Evolutionary conservation across 2,797 vertebrate species (phyloP).

Genomic region (Rhynchotus rufescens): DNA sequence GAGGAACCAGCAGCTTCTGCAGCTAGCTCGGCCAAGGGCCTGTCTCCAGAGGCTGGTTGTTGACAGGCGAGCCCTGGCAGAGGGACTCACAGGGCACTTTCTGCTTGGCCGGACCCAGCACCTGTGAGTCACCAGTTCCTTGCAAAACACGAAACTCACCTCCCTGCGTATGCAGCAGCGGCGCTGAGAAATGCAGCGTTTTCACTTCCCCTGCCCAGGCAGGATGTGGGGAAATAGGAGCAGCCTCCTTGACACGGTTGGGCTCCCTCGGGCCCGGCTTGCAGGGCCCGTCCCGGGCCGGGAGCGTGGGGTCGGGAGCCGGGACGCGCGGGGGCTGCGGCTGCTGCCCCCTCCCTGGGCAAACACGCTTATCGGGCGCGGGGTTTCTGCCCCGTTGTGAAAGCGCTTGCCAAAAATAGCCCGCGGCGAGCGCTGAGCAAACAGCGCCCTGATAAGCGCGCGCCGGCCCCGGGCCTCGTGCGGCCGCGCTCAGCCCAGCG

Average conservation of each 20-base stretch:
- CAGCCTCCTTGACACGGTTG: too few relatives aligned
- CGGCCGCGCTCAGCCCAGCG: background rate
- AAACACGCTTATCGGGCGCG: background rate
- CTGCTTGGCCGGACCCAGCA: too few relatives aligned
- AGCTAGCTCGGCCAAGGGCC: too few relatives aligned
- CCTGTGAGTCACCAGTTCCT: too few relatives aligned
- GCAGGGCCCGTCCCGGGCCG: too few relatives aligned
- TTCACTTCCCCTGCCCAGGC: background rate
- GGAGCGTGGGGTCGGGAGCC: too few relatives aligned
- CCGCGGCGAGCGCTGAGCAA: background rate
- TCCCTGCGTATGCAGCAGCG: background rate
- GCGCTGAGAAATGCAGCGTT: background rate
- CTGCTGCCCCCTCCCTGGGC: too few relatives aligned
- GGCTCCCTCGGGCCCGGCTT: background rate
- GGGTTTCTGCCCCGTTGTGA: background rate
- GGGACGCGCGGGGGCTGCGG: background rate
- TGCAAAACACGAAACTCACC: background rate
- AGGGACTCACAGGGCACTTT: background rate
- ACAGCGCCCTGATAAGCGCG: background rate
- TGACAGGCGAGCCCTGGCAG: background rate
- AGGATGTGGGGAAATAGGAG: background rate
- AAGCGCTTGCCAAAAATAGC: constrained; percentile 28
- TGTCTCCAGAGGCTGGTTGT: background rate
- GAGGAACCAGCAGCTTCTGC: background rate
- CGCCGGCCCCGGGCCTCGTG: background rate